Evolutionary conservation across 2,888 invertebrate genomes (phyloP), one percentile per base, ranked within the genome.

Genomic region (Empis stercorea): DNA sequence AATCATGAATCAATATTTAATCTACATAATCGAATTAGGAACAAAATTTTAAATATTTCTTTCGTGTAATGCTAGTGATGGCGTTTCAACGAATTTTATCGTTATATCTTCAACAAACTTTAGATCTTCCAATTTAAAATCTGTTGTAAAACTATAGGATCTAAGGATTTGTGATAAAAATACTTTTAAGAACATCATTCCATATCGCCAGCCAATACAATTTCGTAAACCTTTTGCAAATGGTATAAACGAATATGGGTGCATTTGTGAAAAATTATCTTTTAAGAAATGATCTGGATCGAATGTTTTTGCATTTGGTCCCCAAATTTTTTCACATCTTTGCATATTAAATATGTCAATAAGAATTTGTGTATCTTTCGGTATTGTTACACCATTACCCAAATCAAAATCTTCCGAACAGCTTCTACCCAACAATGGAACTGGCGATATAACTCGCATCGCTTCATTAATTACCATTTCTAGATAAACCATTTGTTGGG

Each of bases 141-240:
- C 14, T n/a, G 40, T 40, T 9, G 23, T 40, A 13, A 40, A n/a
- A 20, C n/a, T 9, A 40, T 40, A 65, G 20, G 57, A 55, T 2
- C 58, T 60, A 51, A 66, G 64, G 52, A 44, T 36, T 36, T 44
- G 30, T 14, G 36, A 23, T 14, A 44, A 37, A 4, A 36, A 10
- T 14, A 44, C 36, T 37, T 44, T 17, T 11, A 44, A 32, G 14
- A 27, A 23, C 17, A 36, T 17, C n/a, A 32, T 14, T 14, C 20
- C 44, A 37, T 44, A 44, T 16, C 36, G 16, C 44, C 15, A 51
- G 62, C 65, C 64, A 51, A 67, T 67, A 40, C 66, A 66, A 46
- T 62, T 66, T 10, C 68, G 53, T 13, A 62, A 54, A 2, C 68
- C 68, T 46, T 65, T 65, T n/a, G 64, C 61, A 30, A 68, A 68